Evolutionary conservation across 2,888 invertebrate genomes (phyloP), one percentile per base, ranked within the genome.

Genomic region (Bedellia somnulentella): DNA sequence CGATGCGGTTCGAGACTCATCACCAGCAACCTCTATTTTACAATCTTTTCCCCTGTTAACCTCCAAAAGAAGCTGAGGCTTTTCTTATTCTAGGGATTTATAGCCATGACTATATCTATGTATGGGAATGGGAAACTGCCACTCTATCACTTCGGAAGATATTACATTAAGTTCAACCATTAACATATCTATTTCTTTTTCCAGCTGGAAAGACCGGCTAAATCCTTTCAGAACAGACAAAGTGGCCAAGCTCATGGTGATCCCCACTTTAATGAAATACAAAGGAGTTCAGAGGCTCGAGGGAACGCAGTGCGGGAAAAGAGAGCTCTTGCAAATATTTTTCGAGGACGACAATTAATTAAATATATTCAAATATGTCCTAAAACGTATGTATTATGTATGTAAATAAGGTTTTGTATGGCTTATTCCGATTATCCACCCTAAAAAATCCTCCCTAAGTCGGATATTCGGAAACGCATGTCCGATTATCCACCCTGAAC

Each of bases 221-320:
- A 89, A 89, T 52, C 84, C 86, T 1, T 95, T 93, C 60, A 80
- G 93, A 33, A 90, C 84, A 31, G 87, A 93, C 51, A 51, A 78
- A 21, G 78, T 82, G 25, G 82, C 86, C 0, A 82, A 79, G 41
- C 62, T 95, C 31, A 83, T 87, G 52, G 86, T 87, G 29, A 79
- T 95, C 24, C 94, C 95, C 2, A 93, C 94, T 0, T 56, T 95
- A 10, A 57, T 89, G 23, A 80, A 80, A 45, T 91, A 89, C 89
- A 85, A 85, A 33, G 82, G 84, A 4, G 85, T 87, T 0, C 86
- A 90, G 50, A 81, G 86, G 36, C 64, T 94, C 16, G 86, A 88
- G 53, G 93, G 91, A 16, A 83, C 82, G 29, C 85, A 90, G 42
- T 90, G 88, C 49, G 79, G 80, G 30, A 86, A 89, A 37, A 53